Evolutionary conservation across 2,888 invertebrate species (phyloP).

Genomic region (Pemphredon lugubris): DNA sequence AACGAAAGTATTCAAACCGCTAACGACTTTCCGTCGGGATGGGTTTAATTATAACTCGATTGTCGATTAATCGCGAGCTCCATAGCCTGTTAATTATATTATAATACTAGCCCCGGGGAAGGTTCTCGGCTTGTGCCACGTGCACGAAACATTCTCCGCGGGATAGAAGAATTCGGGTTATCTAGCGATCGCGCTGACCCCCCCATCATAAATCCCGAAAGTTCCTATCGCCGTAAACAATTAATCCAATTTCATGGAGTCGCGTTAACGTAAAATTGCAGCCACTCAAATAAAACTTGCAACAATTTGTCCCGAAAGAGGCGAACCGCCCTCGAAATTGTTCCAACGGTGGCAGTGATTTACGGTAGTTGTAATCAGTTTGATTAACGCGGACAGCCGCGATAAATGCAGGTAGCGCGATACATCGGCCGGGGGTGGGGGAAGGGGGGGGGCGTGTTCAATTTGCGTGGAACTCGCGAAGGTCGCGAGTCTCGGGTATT

Average conservation of each 20-base stretch:
- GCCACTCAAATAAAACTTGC: slow-evolving; percentile 44
- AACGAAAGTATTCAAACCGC: too few relatives aligned
- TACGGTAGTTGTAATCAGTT: slow-evolving; percentile 53
- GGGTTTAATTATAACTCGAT: too few relatives aligned
- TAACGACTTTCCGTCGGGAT: too few relatives aligned
- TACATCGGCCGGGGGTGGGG: too few relatives aligned
- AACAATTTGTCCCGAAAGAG: slow-evolving; percentile 51
- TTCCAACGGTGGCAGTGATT: slow-evolving; percentile 46
- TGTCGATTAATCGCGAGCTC: too few relatives aligned
- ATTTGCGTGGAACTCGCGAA: slow-evolving; percentile 40
- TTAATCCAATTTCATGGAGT: not conserved
- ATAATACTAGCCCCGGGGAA: too few relatives aligned
- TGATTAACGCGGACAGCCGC: slow-evolving; percentile 52
- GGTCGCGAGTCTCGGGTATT: slow-evolving; percentile 12
- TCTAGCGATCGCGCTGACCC: too few relatives aligned
- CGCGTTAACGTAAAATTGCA: slow-evolving; percentile 18
- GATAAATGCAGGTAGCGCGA: slow-evolving; percentile 44
- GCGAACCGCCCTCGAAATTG: slow-evolving; percentile 49
- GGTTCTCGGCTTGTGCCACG: too few relatives aligned
- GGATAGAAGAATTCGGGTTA: too few relatives aligned
- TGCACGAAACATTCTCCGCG: too few relatives aligned
- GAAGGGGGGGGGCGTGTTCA: slow-evolving; percentile 46
- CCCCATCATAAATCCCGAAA: too few relatives aligned
- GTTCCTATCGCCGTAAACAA: not conserved
- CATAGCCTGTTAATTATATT: too few relatives aligned